phyloP scores from a whole-genome alignment of 2,888 invertebrate genomes.

The Tetranychus piercei region DNA sequence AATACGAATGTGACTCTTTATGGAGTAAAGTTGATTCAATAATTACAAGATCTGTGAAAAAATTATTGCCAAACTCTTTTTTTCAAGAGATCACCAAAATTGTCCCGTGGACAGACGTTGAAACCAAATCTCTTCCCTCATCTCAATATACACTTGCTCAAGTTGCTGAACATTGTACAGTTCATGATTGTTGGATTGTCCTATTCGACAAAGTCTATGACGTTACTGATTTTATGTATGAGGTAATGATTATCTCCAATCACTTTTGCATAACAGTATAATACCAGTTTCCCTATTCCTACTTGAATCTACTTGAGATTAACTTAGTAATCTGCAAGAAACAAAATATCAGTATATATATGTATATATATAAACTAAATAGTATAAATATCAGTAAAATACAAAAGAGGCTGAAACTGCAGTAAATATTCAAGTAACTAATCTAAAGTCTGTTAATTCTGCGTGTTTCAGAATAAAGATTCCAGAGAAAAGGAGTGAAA shows the following conservation, averaged over 20 bases:
- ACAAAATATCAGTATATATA: too few relatives aligned
- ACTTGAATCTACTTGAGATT: neutral
- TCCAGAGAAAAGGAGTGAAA: too few relatives aligned
- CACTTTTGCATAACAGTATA: neutral
- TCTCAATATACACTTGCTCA: conserved; percentile 41
- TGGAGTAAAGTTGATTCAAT: neutral
- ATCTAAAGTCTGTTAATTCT: too few relatives aligned
- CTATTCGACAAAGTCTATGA: conserved; percentile 70
- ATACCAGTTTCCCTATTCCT: neutral
- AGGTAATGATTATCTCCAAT: conserved; percentile 17
- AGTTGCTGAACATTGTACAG: conserved; percentile 53
- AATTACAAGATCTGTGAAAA: neutral
- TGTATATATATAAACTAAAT: too few relatives aligned
- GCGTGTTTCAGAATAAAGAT: too few relatives aligned
- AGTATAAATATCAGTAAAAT: too few relatives aligned
- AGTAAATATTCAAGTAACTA: too few relatives aligned
- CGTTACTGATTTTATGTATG: conserved; percentile 51
- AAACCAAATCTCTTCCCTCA: neutral
- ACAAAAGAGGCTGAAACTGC: too few relatives aligned
- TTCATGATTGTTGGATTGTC: conserved; percentile 62
- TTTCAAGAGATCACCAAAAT: neutral
- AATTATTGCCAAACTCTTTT: neutral
- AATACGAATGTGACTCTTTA: neutral
- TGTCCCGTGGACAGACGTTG: neutral
- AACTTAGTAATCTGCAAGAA: neutral